A percentile compares a stretch with the other conserved stretches of the same genome.
Conservation (phyloP, 1,140 invertebrate species). For the Dreissena polymorpha region DNA sequence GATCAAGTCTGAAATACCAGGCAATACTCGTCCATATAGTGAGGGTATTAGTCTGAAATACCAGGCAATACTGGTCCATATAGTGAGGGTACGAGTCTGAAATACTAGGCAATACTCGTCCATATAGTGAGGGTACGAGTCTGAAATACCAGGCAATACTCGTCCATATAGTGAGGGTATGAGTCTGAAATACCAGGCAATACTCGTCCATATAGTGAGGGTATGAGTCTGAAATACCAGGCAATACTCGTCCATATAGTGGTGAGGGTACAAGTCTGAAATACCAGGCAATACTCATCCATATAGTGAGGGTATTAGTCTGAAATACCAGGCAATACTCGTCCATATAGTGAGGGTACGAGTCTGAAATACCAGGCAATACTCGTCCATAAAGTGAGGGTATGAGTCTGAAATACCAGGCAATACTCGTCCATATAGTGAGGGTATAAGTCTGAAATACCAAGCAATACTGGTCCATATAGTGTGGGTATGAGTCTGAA, state of each 20-base stretch:
- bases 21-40: conserved; percentile 89
- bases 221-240: conserved; percentile 84
- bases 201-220: conserved; percentile 88
- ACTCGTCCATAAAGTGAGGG: conserved; percentile 87
- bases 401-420: conserved; percentile 84
- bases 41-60: conserved; percentile 82
- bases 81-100: conserved; percentile 81
- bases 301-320: conserved; percentile 82
- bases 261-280: conserved; percentile 81
- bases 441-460: conserved; percentile 81
- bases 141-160: conserved; percentile 88
- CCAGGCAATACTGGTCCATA: conserved; percentile 89
- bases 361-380: conserved; percentile 87
- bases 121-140: conserved; percentile 81
- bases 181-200: conserved; percentile 86
- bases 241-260: conserved; percentile 89
- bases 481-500: conserved; percentile 82
- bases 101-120: conserved; percentile 91
- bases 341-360: conserved; percentile 84
- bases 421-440: conserved; percentile 89
- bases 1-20: conserved; percentile 84
- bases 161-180: conserved; percentile 85
- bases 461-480: conserved; percentile 89
- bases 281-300: conserved; percentile 90
- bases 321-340: conserved; percentile 88